Evolutionary conservation across 2,797 vertebrate species (phyloP), one percentile per base, ranked within the genome.

Genomic region (Rhinogobio ventralis): DNA sequence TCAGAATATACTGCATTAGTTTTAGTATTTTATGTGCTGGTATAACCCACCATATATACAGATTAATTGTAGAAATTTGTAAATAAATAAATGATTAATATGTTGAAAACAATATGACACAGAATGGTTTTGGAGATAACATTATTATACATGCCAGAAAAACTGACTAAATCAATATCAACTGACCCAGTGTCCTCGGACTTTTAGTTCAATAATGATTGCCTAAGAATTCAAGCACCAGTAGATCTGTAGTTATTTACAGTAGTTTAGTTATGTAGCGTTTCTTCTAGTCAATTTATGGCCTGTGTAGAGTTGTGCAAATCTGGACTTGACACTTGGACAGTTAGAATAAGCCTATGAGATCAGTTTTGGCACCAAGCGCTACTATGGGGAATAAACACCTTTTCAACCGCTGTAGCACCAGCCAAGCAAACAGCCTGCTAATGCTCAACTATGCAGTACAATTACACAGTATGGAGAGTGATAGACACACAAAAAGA

Each of bases 191-290:
- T 0, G n/a, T 30, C 60, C 11, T 67, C 30, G 49, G 39, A 66
- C 60, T 23, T 79, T 79, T 79, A 67, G 39, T 51, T 79, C 7
- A 79, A 30, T 33, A 64, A 46, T 67, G 77, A 49, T 79, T 79
- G 45, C 42, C 11, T 67, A 79, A 14, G 74, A 79, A 67, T 51
- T 33, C 17, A 64, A 45, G 39, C 39, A 42, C 39, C 2, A 64
- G 25, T 28, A 28, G 7, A 17, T 42, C 51, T 77, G 33, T 4
- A 62, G 76, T 11, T 33, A 20, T 79, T 33, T 64, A n/a, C n/a
- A n/a, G n/a, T n/a, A n/a, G n/a, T 60, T 30, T 28, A 64, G n/a
- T n/a, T n/a, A 79, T n/a, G 13, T 76, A 66, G 64, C 60, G 5
- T 79, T 79, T 66, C 6, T 57, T 81, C 49, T 28, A 57, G 46